phyloP scores from a whole-genome alignment of 1,140 invertebrate species.

The Neodiprion lecontei region DNA sequence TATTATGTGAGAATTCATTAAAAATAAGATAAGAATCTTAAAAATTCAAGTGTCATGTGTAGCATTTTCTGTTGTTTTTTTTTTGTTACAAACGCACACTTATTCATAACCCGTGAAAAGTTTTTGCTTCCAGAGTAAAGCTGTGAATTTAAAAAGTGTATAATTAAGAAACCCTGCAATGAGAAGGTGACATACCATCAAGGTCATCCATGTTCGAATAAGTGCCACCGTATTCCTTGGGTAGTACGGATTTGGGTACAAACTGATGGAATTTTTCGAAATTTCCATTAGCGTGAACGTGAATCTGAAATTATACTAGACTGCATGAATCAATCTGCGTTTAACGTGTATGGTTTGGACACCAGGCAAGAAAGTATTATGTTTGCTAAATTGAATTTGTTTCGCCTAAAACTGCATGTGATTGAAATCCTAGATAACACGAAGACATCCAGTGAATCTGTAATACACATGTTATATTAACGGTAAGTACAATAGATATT shows the following conservation, averaged over 20 bases:
- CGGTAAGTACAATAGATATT: no score
- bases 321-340: no score
- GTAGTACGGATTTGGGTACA: slow-evolving; percentile 61
- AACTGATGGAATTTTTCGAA: slow-evolving; percentile 60
- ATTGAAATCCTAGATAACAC: no score
- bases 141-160: background rate
- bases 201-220: slow-evolving; percentile 42
- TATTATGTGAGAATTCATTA: no score
- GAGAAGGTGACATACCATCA: slow-evolving; percentile 32
- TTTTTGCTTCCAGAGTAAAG: background rate
- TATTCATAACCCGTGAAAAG: no score
- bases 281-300: slow-evolving; percentile 51
- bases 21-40: background rate
- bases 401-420: no score
- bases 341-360: no score
- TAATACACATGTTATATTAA: no score
- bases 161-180: background rate
- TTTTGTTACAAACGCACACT: background rate
- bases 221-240: slow-evolving; percentile 62
- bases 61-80: background rate
- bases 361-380: no score
- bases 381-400: no score
- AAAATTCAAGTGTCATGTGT: background rate
- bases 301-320: slow-evolving; percentile 26
- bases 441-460: no score